Base-by-base conservation (phyloP, 1,140 invertebrate species). In the Heliconius himera region DNA sequence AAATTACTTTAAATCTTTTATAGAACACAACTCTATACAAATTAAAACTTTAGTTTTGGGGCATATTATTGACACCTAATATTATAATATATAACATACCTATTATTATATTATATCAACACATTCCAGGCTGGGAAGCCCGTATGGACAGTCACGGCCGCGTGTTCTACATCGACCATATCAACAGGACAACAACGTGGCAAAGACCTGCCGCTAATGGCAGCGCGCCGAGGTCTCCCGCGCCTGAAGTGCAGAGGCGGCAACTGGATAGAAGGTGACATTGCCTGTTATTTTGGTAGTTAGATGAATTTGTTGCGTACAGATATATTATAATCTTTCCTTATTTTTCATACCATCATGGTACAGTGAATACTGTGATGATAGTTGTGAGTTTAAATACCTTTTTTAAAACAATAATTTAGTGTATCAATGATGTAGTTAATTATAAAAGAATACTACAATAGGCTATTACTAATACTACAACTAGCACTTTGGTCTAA, bases 161-260 rank as follows among this genome's bases (percentile, higher is more conserved):
- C 70, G 97, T 99, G 74, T 99, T 99, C 90, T 99, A 99, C 88
- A 98, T 99, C 60, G 98, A 99, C 94, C 98, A 99, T 88, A 95
- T 98, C 1, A 98, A 98, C 84, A 95, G 98, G n/a, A 98, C 97
- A 18, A 99, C 98, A 6, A 98, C 98, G 22, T 99, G 98, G 98
- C 97, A 98, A 85, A 94, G 98, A 70, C 98, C 98, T 0, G 96
- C 96, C n/a, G 94, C 94, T 4, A 95, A 95, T 85, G 93, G 94
- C 2, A 91, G 92, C 49, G 88, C 91, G 16, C 94, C 95, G 84
- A 82, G 94, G 88, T 87, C 94, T 86, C 88, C 94, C 4, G 95
- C 96, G 81, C 97, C 95, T 81, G 96, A 96, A 89, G 95, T 96
- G 70, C 97, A 98, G 82, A 94, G 97, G 51, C 96, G 97, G 85